phyloP scores from a whole-genome alignment of 1,140 invertebrate species.

The Pogonognathellus flavescens region DNA sequence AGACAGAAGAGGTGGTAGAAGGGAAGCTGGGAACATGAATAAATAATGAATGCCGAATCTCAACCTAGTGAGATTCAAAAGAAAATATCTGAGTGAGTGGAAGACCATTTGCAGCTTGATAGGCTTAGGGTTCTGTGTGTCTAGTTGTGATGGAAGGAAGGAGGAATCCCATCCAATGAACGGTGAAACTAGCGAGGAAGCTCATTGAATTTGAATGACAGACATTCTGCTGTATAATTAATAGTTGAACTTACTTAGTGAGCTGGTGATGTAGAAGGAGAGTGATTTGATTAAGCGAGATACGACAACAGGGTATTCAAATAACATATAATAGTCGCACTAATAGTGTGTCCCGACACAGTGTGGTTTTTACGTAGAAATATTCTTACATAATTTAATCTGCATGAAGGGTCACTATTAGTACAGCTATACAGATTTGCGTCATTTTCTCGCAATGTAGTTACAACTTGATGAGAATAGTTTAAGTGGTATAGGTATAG shows the following conservation, averaged over 20 bases:
- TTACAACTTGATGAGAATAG: too few species aligned
- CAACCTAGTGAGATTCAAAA: background rate
- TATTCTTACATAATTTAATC: too few species aligned
- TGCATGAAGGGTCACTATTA: too few species aligned
- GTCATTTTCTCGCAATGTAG: too few species aligned
- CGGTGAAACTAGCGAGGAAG: slow-evolving; percentile 20
- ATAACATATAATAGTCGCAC: background rate
- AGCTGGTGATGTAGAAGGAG: background rate
- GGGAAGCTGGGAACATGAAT: background rate
- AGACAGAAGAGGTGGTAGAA: background rate
- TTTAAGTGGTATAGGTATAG: too few species aligned
- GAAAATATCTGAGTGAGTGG: background rate
- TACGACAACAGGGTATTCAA: slow-evolving; percentile 38
- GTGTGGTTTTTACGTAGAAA: too few species aligned
- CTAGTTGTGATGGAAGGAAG: background rate
- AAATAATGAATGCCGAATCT: slow-evolving; percentile 37
- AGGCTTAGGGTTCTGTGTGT: too few species aligned
- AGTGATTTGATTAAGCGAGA: slow-evolving; percentile 29
- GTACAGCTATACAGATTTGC: too few species aligned
- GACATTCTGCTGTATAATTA: slow-evolving; percentile 31
- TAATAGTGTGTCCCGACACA: too few species aligned
- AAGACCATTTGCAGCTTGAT: slow-evolving; percentile 3
- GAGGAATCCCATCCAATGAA: slow-evolving; percentile 28
- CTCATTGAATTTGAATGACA: slow-evolving; percentile 49
- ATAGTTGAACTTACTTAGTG: slow-evolving; percentile 12